Percentiles rank a stretch among this genome's conserved stretches.
Evolutionary conservation across 2,888 invertebrate species (phyloP).

Genomic region (Serripes groenlandicus): DNA sequence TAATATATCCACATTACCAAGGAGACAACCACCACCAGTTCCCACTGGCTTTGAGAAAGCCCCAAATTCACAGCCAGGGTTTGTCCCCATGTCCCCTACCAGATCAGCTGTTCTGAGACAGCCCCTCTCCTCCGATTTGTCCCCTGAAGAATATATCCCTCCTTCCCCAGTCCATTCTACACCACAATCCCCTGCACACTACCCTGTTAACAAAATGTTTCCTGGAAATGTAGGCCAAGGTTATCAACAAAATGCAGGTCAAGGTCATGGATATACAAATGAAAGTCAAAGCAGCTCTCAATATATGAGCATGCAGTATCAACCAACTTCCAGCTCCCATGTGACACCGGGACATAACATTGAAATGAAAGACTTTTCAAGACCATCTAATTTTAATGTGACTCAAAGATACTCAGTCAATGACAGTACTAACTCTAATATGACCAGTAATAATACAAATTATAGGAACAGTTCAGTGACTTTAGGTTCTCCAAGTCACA

Average conservation of each 20-base stretch:
- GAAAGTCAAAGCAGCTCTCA: background rate
- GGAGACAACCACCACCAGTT: constrained; percentile 1
- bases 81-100: constrained; percentile 10
- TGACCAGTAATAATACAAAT: background rate
- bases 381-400: background rate
- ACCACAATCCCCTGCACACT: constrained; percentile 12
- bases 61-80: background rate
- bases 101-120: constrained; percentile 21
- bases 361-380: constrained; percentile 49
- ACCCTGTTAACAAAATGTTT: background rate
- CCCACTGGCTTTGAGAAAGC: background rate
- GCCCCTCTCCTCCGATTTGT: constrained; percentile 33
- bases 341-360: constrained; percentile 23
- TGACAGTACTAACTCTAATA: too few relatives aligned
- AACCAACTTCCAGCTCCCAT: background rate
- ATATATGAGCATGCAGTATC: background rate
- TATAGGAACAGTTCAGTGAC: background rate
- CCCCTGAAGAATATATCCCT: constrained; percentile 48
- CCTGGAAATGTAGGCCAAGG: background rate
- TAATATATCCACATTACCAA: background rate
- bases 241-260: background rate
- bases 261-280: background rate
- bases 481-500: background rate
- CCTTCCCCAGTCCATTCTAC: constrained; percentile 24
- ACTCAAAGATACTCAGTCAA: constrained; percentile 2